Percentiles rank a stretch among this genome's conserved stretches.
Conservation (phyloP, 2,888 invertebrate genomes). For the Lathronympha strigana region DNA sequence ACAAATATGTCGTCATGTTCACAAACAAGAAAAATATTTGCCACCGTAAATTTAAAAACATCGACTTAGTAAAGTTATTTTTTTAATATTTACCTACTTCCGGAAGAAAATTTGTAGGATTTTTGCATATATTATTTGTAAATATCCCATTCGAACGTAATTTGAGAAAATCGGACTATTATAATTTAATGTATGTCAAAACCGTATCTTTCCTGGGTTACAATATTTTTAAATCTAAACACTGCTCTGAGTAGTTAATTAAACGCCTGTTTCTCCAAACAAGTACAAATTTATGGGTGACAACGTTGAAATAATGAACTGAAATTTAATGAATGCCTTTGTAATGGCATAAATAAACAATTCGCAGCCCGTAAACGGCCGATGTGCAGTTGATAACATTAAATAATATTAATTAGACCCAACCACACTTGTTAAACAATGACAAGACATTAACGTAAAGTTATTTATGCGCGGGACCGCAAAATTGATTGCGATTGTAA, state of each 20-base stretch:
- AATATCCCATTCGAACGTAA: too few species aligned
- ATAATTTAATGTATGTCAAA: too few species aligned
- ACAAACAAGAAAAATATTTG: too few species aligned
- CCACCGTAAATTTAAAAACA: too few species aligned
- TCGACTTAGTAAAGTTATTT: too few species aligned
- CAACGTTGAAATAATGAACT: conserved; percentile 21
- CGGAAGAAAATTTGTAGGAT: too few species aligned
- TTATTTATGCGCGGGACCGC: conserved; percentile 3
- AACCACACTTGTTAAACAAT: conserved; percentile 38
- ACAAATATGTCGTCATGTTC: too few species aligned
- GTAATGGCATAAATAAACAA: conserved; percentile 35
- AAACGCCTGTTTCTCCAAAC: conserved; percentile 1
- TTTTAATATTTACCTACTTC: too few species aligned
- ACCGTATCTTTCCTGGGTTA: too few species aligned
- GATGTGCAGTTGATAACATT: conserved; percentile 37
- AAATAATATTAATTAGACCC: conserved; percentile 35
- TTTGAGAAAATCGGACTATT: too few species aligned
- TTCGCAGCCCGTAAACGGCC: conserved; percentile 30
- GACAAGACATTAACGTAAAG: conserved; percentile 31
- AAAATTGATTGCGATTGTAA: neutral
- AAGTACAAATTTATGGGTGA: neutral
- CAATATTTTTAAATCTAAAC: too few species aligned
- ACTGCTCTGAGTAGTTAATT: neutral
- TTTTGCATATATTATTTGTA: too few species aligned
- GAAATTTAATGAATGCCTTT: conserved; percentile 25